Conservation (phyloP, 1,140 invertebrate genomes). For the Zophobas atratus region DNA sequence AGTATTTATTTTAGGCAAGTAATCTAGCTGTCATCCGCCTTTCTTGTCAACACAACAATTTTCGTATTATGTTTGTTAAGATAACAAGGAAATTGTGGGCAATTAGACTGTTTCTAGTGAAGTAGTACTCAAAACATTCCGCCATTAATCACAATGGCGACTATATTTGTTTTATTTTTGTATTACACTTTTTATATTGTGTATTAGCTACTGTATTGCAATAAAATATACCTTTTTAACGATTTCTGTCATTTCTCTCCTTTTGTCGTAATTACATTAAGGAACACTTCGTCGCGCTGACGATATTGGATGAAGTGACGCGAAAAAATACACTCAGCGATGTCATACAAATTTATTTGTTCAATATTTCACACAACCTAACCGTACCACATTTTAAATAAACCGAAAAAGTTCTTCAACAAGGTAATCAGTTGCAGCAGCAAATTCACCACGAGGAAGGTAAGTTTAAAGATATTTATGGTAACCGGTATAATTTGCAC, state of each 20-base stretch:
- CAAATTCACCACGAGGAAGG: conserved; percentile 52
- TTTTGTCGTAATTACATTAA: conserved; percentile 30
- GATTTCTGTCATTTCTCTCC: conserved; percentile 18
- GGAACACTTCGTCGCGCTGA: not conserved
- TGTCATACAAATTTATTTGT: conserved; percentile 19
- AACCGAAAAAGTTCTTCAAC: conserved; percentile 43
- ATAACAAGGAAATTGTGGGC: conserved; percentile 35
- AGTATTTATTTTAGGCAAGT: too few relatives aligned
- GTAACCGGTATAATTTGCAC: conserved; percentile 57
- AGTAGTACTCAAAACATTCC: too few relatives aligned
- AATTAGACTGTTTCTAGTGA: conserved; percentile 14
- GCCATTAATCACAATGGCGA: too few relatives aligned
- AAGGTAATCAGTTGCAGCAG: conserved; percentile 52
- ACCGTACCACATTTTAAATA: conserved; percentile 35
- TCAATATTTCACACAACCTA: conserved; percentile 10
- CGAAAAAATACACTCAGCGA: conserved; percentile 33
- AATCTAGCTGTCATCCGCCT: conserved; percentile 5
- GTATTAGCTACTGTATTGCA: conserved; percentile 22
- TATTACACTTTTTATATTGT: not conserved
- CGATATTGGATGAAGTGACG: conserved; percentile 22
- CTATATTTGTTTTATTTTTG: conserved; percentile 1
- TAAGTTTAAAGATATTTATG: conserved; percentile 54
- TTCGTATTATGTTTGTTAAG: conserved; percentile 19
- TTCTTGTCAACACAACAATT: conserved; percentile 37
- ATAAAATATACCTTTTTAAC: conserved; percentile 21